Percentiles rank a stretch among this genome's conserved stretches.
phyloP scores from a whole-genome alignment of 2,888 invertebrate species.

The Thereva unica region DNA sequence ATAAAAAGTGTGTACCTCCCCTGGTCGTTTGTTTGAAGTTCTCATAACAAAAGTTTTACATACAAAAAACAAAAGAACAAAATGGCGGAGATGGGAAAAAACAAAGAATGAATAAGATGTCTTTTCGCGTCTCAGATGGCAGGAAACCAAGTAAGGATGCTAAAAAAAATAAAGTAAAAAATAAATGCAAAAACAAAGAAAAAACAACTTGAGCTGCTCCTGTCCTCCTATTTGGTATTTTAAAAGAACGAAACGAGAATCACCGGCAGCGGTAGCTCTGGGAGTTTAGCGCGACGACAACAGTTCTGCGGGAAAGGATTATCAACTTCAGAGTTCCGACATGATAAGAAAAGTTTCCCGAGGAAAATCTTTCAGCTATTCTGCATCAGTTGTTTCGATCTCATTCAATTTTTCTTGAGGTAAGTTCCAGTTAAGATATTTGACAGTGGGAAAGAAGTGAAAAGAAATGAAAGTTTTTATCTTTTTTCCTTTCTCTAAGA shows the following conservation, averaged over 20 bases:
- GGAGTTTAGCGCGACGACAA: slow-evolving; percentile 15
- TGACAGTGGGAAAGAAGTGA: not conserved
- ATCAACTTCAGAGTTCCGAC: slow-evolving; percentile 27
- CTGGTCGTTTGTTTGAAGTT: no score
- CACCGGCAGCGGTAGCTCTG: slow-evolving; percentile 6
- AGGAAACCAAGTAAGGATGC: no score
- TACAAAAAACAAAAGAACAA: no score
- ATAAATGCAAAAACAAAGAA: not conserved
- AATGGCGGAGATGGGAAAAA: no score
- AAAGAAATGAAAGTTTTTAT: slow-evolving; percentile 23
- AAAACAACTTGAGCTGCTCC: not conserved
- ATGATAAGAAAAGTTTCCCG: slow-evolving; percentile 15
- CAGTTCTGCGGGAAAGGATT: slow-evolving; percentile 28
- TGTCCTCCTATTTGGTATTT: slow-evolving; percentile 22
- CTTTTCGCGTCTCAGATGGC: no score
- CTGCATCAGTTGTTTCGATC: slow-evolving; percentile 23
- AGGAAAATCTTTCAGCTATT: slow-evolving; percentile 16
- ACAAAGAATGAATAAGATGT: no score
- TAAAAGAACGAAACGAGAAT: slow-evolving; percentile 1
- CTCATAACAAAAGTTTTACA: no score
- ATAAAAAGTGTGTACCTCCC: no score
- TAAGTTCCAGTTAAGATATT: slow-evolving; percentile 12
- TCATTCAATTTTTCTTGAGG: slow-evolving; percentile 16
- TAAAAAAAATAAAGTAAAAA: no score
- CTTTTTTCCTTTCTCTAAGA: slow-evolving; percentile 2